Evolutionary conservation across 2,888 invertebrate genomes (phyloP).

Genomic region (Odontomyia ornata): DNA sequence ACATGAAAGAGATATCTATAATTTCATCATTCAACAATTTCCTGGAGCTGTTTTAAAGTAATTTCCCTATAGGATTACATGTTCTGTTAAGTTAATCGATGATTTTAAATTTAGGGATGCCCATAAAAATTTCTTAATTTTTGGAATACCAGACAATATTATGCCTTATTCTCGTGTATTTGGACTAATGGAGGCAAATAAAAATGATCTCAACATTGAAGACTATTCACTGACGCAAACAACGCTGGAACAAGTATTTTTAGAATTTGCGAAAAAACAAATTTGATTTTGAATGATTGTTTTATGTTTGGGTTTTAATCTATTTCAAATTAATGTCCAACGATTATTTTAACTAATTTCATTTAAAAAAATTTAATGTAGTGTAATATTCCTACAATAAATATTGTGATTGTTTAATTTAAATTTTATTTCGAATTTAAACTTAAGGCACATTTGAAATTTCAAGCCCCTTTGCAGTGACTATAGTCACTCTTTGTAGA

Average conservation of each 20-base stretch:
- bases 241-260: slow-evolving; percentile 78
- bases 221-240: slow-evolving; percentile 83
- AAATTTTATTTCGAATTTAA: neutral
- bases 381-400: too few relatives aligned
- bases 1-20: slow-evolving; percentile 17
- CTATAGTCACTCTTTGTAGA: too few relatives aligned
- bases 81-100: neutral
- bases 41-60: slow-evolving; percentile 25
- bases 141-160: slow-evolving; percentile 68
- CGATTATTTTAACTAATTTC: too few relatives aligned
- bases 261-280: slow-evolving; percentile 72
- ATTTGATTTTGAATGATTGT: too few relatives aligned
- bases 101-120: slow-evolving; percentile 66
- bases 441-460: too few relatives aligned
- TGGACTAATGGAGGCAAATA: slow-evolving; percentile 72
- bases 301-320: too few relatives aligned
- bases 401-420: too few relatives aligned
- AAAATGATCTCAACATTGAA: slow-evolving; percentile 68
- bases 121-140: slow-evolving; percentile 74
- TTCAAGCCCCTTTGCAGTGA: too few relatives aligned
- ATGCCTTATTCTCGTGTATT: slow-evolving; percentile 75
- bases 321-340: too few relatives aligned
- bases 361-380: too few relatives aligned
- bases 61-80: neutral
- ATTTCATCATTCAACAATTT: slow-evolving; percentile 28